These are phyloP conservation scores for Ophion ellenae DNA, from an alignment of 2,888 invertebrate species.

Conservation along the genomic window DNA sequence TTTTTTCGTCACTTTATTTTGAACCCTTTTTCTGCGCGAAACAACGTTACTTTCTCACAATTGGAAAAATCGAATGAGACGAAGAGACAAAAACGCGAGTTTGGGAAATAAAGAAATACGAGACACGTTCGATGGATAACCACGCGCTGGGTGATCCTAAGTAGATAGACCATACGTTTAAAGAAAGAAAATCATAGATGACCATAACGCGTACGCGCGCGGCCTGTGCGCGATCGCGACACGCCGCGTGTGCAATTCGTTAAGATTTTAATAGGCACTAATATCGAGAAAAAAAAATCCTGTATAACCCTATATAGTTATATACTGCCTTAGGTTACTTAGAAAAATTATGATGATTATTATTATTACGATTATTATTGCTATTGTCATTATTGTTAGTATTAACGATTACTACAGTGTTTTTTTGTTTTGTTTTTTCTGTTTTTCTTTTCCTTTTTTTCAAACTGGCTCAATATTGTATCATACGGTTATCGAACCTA, in stretches of 20 bases:
- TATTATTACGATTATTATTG: conserved; percentile 78
- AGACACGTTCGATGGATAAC: conserved; percentile 45
- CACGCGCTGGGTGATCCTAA: conserved; percentile 72
- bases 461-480: conserved; percentile 82
- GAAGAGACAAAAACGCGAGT: neutral
- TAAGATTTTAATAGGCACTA: conserved; percentile 81
- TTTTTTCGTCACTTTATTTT: conserved; percentile 13
- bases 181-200: neutral
- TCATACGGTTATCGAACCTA: conserved; percentile 81
- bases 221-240: neutral
- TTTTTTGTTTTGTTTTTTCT: conserved; percentile 63
- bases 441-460: conserved; percentile 73
- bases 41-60: conserved; percentile 15
- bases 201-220: neutral
- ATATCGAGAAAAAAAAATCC: conserved; percentile 70
- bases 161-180: conserved; percentile 63
- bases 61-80: conserved; percentile 21
- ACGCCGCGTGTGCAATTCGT: conserved; percentile 73
- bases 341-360: conserved; percentile 79
- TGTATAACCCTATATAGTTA: conserved; percentile 78
- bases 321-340: conserved; percentile 81
- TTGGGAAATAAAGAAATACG: conserved; percentile 20
- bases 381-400: conserved; percentile 72
- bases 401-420: conserved; percentile 72
- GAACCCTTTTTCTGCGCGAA: neutral